Percentiles rank a stretch among this genome's conserved stretches.
These are phyloP conservation scores for Paraescarpia echinospica DNA, from an alignment of 1,140 invertebrate genomes.

Conservation along the genomic window DNA sequence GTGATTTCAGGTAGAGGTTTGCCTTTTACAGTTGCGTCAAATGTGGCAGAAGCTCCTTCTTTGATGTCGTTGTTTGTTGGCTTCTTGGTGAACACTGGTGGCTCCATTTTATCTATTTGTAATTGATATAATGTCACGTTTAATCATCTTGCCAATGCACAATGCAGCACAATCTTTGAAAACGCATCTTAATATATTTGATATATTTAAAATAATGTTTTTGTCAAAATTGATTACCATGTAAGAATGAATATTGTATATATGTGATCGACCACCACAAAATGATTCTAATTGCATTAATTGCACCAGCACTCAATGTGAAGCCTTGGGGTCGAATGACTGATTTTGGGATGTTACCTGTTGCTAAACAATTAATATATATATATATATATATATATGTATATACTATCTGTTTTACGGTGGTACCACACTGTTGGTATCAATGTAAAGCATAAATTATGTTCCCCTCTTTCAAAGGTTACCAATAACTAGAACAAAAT, in stretches of 20 bases:
- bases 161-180: not conserved
- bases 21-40: constrained; percentile 53
- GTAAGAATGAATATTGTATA: not conserved
- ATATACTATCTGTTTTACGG: too few relatives aligned
- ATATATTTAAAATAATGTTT: too few relatives aligned
- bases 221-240: not conserved
- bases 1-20: constrained; percentile 51
- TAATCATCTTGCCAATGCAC: not conserved
- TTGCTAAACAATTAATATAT: too few relatives aligned
- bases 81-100: constrained; percentile 47
- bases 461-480: too few relatives aligned
- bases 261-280: not conserved
- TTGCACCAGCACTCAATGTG: too few relatives aligned
- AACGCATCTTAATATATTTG: not conserved
- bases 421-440: too few relatives aligned
- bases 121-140: not conserved
- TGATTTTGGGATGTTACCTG: too few relatives aligned
- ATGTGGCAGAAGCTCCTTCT: constrained; percentile 50
- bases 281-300: too few relatives aligned
- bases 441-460: too few relatives aligned
- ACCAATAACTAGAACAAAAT: too few relatives aligned
- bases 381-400: too few relatives aligned
- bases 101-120: constrained; percentile 47
- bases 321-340: too few relatives aligned
- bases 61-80: constrained; percentile 45